Conservation (phyloP, 2,113 vertebrate genomes). For the Pseudolaguvia tuberculata region DNA sequence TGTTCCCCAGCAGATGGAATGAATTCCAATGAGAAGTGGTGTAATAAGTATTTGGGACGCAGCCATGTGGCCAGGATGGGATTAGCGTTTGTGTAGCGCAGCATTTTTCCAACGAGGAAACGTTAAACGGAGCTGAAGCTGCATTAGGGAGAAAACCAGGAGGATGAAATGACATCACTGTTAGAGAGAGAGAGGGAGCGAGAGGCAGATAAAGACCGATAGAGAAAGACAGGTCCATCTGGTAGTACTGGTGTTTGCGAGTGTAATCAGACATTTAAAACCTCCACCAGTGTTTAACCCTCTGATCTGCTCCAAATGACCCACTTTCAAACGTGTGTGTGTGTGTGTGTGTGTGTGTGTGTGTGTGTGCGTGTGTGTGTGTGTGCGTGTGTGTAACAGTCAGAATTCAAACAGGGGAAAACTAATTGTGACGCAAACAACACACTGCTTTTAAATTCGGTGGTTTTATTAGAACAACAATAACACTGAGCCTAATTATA, state of each 20-base stretch:
- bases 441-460: background rate
- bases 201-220: background rate
- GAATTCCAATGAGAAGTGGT: background rate
- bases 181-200: constrained; percentile 41
- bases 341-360: constrained; percentile 5
- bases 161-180: constrained; percentile 55
- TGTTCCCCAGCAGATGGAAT: background rate
- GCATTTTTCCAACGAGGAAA: constrained; percentile 19
- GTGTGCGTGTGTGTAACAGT: background rate
- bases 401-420: background rate
- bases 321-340: constrained; percentile 1
- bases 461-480: background rate
- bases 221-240: constrained; percentile 45
- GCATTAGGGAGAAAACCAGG: constrained; percentile 56
- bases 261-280: constrained; percentile 49
- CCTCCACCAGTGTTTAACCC: constrained; percentile 51
- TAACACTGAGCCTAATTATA: background rate
- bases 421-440: background rate
- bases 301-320: constrained; percentile 1
- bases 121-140: constrained; percentile 28
- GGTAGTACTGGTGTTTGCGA: constrained; percentile 55
- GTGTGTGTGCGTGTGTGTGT: too few relatives aligned
- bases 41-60: background rate
- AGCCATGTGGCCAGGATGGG: background rate
- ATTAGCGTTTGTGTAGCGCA: constrained; percentile 13